Evolutionary conservation across 2,797 vertebrate genomes (phyloP).

Genomic region (Lagocephalus sceleratus): DNA sequence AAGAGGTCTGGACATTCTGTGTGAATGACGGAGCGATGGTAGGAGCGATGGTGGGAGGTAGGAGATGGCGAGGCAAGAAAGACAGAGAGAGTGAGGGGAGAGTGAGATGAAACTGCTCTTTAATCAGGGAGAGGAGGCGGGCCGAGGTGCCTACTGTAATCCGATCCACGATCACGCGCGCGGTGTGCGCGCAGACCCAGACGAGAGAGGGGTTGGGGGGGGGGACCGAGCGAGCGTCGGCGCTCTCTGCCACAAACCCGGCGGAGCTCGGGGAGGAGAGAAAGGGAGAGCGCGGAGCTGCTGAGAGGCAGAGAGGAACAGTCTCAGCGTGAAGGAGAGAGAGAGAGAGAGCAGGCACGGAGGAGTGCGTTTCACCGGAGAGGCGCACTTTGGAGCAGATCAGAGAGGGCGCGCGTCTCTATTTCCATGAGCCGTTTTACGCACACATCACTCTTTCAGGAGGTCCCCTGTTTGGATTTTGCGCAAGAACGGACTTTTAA

Average conservation of each 20-base stretch:
- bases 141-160: conserved; percentile 72
- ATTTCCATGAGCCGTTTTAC: conserved; percentile 47
- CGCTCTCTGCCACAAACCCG: conserved; percentile 52
- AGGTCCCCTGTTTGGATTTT: conserved; percentile 20
- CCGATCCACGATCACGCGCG: conserved; percentile 54
- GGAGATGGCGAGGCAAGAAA: conserved; percentile 20
- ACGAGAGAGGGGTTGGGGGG: conserved; percentile 14
- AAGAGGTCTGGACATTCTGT: no score
- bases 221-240: conserved; percentile 56
- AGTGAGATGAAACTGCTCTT: conserved; percentile 53
- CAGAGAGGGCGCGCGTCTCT: conserved; percentile 25
- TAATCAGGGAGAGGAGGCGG: conserved; percentile 72
- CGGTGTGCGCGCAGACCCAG: conserved; percentile 26
- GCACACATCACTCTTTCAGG: conserved; percentile 32
- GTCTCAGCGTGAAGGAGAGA: background rate
- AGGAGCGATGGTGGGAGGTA: background rate
- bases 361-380: background rate
- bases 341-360: background rate
- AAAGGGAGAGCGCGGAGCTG: conserved; percentile 43
- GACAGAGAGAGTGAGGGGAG: conserved; percentile 16
- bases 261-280: conserved; percentile 51
- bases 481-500: conserved; percentile 20
- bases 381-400: conserved; percentile 10
- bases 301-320: background rate
- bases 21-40: conserved; percentile 2